Conservation (phyloP, 2,797 vertebrate genomes). For the Nyctibius grandis region DNA sequence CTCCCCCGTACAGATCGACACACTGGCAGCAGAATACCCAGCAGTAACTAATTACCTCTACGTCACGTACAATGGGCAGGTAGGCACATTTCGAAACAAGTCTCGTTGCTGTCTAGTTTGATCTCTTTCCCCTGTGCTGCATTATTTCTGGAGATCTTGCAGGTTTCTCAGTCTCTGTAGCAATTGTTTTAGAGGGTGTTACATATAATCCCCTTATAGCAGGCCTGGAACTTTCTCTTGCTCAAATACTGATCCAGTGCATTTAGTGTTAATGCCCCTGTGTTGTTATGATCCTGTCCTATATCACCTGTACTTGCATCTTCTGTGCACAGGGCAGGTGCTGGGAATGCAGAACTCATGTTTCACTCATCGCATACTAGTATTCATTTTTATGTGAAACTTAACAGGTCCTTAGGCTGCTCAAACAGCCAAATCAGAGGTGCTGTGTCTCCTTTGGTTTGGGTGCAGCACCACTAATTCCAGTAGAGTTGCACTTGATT, state of each 20-base stretch:
- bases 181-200: neutral
- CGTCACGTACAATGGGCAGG: slow-evolving; percentile 89
- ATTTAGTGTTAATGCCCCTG: neutral
- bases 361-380: neutral
- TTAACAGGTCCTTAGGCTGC: neutral
- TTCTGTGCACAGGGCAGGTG: neutral
- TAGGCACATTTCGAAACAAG: slow-evolving; percentile 57
- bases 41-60: slow-evolving; percentile 94
- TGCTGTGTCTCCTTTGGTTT: neutral
- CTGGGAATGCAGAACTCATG: neutral
- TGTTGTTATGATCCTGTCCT: neutral
- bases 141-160: neutral
- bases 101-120: neutral
- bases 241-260: neutral
- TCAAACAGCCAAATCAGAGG: neutral
- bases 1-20: slow-evolving; percentile 85
- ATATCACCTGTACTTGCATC: neutral
- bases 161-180: neutral
- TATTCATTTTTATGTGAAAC: neutral
- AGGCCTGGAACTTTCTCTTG: neutral
- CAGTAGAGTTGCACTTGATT: neutral
- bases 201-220: neutral
- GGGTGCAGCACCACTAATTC: neutral
- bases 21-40: slow-evolving; percentile 92
- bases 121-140: neutral